Base-by-base conservation (phyloP, 2,797 vertebrate species). In the Periophthalmus magnuspinnatus region DNA sequence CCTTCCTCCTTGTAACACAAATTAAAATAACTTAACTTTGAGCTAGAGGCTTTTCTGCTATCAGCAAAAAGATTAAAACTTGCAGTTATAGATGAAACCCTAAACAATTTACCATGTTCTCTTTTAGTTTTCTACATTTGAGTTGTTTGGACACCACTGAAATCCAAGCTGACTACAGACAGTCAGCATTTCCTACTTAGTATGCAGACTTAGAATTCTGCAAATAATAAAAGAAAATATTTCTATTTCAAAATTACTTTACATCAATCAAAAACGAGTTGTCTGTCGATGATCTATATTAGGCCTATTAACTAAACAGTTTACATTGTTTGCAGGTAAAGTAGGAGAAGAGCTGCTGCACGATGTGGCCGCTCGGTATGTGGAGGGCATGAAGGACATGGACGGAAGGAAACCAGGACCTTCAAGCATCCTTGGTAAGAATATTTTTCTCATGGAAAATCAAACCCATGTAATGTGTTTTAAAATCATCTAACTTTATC, bases 341-440 rank as follows among this genome's bases (percentile, higher is more conserved):
- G 54, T 8, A 0, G 90, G 90, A 14, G 91, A 93, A 69, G 86
- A 90, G 21, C 86, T 95, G 52, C 64, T 93, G 45, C 89, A 88
- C 0, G 91, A 93, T 4, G 86, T 94, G 76, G 93, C 90, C 0
- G 80, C 79, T 50, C 81, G 86, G 56, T 96, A 96, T 33, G 92
- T 95, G 45, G 88, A 94, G 67, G 95, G 86, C 10, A 95, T 95
- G 95, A 93, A 93, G n/a, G 95, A 96, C 80, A 95, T 95, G 94
- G 90, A 94, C 0, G 95, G 94, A 11, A 93, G 95, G 77, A 93
- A 91, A 72, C 95, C 95, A 3, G 95, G 95, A 19, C 93, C 92
- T 24, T 94, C 94, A 0, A 95, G 92, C 85, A 94, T 95, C 67
- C 76, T 90, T 67, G 95, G 95, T 95, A 82, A 87, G 68, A 52